Evolutionary conservation across 2,113 vertebrate genomes (phyloP).

Genomic region (Diphyllodes magnificus): DNA sequence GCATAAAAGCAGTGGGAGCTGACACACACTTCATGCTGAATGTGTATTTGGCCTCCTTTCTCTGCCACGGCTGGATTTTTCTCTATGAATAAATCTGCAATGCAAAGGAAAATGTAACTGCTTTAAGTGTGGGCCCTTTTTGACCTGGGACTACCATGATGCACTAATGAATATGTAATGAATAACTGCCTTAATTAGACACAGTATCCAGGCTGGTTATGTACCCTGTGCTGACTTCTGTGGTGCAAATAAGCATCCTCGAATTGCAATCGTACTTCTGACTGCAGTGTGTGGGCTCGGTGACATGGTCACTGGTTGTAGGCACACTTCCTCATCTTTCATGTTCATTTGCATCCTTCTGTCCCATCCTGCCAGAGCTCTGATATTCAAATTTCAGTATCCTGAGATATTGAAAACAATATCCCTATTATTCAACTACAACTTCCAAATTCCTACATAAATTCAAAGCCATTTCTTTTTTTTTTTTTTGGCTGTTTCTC

Average conservation of each 20-base stretch:
- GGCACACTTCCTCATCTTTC: not conserved
- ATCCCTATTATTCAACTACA: not conserved
- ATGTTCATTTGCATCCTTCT: not conserved
- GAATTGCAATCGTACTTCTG: not conserved
- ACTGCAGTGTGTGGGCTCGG: not conserved
- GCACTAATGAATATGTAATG: not conserved
- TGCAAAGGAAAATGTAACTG: not conserved
- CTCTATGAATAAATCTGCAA: not conserved
- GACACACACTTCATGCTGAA: not conserved
- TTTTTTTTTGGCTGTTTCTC: not conserved
- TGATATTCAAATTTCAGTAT: not conserved
- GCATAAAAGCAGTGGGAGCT: not conserved
- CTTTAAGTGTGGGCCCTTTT: not conserved
- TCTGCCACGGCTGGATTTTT: not conserved
- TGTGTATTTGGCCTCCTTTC: not conserved
- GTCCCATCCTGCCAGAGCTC: not conserved
- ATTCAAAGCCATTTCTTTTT: not conserved
- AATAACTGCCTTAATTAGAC: not conserved
- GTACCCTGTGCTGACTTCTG: not conserved
- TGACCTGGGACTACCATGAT: not conserved
- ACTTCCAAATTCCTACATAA: not conserved
- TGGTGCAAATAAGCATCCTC: not conserved
- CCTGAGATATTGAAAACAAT: not conserved
- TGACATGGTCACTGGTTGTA: not conserved
- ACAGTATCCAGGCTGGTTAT: not conserved